Evolutionary conservation across 2,797 vertebrate genomes (phyloP).

Genomic region (Oceanodroma leucorhoa): DNA sequence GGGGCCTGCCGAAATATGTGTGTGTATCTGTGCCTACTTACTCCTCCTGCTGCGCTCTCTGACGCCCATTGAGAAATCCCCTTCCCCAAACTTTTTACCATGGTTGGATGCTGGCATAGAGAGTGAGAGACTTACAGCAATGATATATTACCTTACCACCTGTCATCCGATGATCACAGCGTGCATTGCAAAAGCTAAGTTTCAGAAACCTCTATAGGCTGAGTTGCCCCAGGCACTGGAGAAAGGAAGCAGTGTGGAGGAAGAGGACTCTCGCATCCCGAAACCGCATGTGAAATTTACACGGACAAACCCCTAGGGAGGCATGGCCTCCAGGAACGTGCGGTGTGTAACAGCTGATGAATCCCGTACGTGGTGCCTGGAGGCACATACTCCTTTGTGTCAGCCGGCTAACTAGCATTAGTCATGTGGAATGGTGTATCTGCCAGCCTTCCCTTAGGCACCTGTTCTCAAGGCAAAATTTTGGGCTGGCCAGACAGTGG

Average conservation of each 20-base stretch:
- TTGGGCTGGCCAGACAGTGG: not conserved
- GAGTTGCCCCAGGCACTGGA: not conserved
- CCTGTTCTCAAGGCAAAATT: not conserved
- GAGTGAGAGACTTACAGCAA: not conserved
- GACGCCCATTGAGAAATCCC: not conserved
- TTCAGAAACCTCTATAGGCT: not conserved
- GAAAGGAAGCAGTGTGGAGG: not conserved
- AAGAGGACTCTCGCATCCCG: not conserved
- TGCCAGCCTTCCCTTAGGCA: not conserved
- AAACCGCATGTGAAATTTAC: not conserved
- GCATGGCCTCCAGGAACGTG: not conserved
- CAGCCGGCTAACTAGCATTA: not conserved
- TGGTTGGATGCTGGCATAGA: not conserved
- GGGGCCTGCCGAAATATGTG: not conserved
- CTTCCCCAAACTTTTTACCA: not conserved
- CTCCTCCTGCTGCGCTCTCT: not conserved
- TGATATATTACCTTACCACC: not conserved
- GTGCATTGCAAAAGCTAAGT: not conserved
- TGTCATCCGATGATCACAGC: not conserved
- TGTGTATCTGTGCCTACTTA: not conserved
- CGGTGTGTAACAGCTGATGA: not conserved
- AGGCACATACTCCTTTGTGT: not conserved
- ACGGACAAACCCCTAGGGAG: accelerated
- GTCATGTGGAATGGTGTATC: not conserved
- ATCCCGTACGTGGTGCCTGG: accelerated